phyloP scores from a whole-genome alignment of 2,113 vertebrate genomes.

The Seriola dumerili region DNA sequence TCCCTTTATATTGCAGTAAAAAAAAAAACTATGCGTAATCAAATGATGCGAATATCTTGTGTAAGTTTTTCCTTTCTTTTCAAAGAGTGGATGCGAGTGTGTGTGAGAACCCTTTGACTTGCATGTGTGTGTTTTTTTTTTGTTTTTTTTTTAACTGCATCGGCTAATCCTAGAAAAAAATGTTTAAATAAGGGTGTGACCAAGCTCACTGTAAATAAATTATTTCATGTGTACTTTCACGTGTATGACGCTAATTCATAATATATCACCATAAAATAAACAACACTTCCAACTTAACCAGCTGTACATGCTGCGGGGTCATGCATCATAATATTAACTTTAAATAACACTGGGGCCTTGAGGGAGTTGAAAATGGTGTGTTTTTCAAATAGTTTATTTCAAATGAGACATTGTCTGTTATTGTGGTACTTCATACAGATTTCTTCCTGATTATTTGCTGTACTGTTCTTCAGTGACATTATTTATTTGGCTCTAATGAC shows the following conservation, averaged over 20 bases:
- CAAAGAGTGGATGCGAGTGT: slow-evolving; percentile 29
- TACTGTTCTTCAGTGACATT: slow-evolving; percentile 17
- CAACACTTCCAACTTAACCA: not conserved
- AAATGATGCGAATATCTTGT: slow-evolving; percentile 63
- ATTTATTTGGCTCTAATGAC: slow-evolving; percentile 51
- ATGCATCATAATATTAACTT: slow-evolving; percentile 12
- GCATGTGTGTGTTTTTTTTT: slow-evolving; percentile 46
- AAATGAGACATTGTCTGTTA: slow-evolving; percentile 15
- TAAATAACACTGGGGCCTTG: not conserved
- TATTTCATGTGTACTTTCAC: slow-evolving; percentile 67
- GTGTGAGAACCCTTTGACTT: slow-evolving; percentile 14
- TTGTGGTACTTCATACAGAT: not conserved
- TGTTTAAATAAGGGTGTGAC: slow-evolving; percentile 69
- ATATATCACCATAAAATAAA: slow-evolving; percentile 40
- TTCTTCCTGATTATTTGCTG: slow-evolving; percentile 17
- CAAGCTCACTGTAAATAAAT: slow-evolving; percentile 75
- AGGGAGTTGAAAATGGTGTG: not conserved
- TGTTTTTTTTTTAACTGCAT: slow-evolving; percentile 28
- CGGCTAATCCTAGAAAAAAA: slow-evolving; percentile 30
- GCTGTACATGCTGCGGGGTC: not conserved
- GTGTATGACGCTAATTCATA: slow-evolving; percentile 58
- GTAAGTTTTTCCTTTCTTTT: slow-evolving; percentile 51
- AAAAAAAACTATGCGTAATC: slow-evolving; percentile 55
- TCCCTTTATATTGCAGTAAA: slow-evolving; percentile 72
- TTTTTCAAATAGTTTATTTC: not conserved